Evolutionary conservation across 2,888 invertebrate species (phyloP), one percentile per base, ranked within the genome.

Genomic region (Brassicogethes aeneus): DNA sequence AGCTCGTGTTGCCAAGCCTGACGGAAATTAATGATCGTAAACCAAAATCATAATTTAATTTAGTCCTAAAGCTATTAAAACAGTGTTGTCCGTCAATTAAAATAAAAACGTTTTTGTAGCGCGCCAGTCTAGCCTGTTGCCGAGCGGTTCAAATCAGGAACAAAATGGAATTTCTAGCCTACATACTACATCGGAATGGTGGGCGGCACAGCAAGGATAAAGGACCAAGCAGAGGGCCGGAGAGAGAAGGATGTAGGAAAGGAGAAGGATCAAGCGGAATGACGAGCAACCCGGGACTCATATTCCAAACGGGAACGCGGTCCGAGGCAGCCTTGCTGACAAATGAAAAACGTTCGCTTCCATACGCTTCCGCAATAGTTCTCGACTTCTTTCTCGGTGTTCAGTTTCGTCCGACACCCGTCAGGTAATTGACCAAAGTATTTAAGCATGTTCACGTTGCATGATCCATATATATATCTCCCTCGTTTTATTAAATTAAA

Each of bases 111-210:
- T 23, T 23, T 23, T 23, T 23, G 5, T 10, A 23, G 23, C 5
- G 23, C 23, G 23, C 23, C 5, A 23, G 5, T 10, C 5, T 10
- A 10, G 5, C 10, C 23, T 10, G 23, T 23, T 10, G 23, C 15
- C 15, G 13, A 34, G 23, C 23, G 37, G 37, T 23, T 15, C 23
- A 8, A 36, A 36, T 7, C 29, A 12, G 17, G 23, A 13, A 38
- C 38, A 38, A 38, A 38, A 38, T 38, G 38, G 38, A 38, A 38
- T 38, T 23, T 30, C 32, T 38, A 13, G 38, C 38, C 31, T 16
- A 30, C 38, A 15, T 10, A n/a, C 35, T 15, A 34, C 34, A 23
- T 23, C 10, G 23, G 5, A 23, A 10, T 5, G 5, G 23, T 23
- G 23, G 23, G 10, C 23, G 23, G 10, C 5, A 23, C 23, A 10